Evolutionary conservation across 2,797 vertebrate species (phyloP).

Genomic region (Halcyon badia): DNA sequence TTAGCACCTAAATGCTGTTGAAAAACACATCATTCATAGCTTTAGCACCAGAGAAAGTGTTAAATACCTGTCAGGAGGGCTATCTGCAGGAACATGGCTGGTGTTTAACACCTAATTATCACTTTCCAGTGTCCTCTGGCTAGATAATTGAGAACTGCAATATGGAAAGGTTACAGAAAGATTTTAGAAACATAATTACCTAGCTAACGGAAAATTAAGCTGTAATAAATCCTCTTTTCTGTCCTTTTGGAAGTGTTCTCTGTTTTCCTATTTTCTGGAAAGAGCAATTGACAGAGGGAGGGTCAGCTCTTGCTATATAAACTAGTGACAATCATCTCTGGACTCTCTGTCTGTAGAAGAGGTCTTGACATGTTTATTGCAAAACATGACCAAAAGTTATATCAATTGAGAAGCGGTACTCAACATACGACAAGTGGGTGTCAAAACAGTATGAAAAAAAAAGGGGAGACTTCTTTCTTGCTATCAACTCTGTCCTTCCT

Average conservation of each 20-base stretch:
- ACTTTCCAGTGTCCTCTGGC: conserved; percentile 29
- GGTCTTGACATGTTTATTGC: background rate
- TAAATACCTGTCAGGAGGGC: conserved; percentile 20
- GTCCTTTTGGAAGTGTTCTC: background rate
- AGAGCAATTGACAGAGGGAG: background rate
- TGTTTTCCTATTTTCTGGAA: background rate
- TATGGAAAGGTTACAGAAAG: conserved; percentile 1
- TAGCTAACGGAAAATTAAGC: background rate
- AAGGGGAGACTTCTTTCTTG: background rate
- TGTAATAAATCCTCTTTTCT: background rate
- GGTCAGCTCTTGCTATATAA: background rate
- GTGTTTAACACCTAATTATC: conserved; percentile 59
- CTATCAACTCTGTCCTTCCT: background rate
- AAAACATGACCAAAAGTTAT: background rate
- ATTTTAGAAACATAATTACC: conserved; percentile 1
- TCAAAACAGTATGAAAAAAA: background rate
- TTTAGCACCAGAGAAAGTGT: conserved; percentile 10
- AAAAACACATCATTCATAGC: conserved; percentile 16
- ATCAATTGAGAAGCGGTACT: background rate
- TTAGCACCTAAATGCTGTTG: conserved; percentile 21
- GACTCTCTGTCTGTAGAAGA: background rate
- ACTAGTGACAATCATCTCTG: background rate
- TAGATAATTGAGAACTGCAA: conserved; percentile 10
- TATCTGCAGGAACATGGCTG: conserved; percentile 5
- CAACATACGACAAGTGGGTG: background rate